A percentile compares a stretch with the other conserved stretches of the same genome.
phyloP scores from a whole-genome alignment of 2,113 vertebrate genomes.

The Phaethon lepturus region DNA sequence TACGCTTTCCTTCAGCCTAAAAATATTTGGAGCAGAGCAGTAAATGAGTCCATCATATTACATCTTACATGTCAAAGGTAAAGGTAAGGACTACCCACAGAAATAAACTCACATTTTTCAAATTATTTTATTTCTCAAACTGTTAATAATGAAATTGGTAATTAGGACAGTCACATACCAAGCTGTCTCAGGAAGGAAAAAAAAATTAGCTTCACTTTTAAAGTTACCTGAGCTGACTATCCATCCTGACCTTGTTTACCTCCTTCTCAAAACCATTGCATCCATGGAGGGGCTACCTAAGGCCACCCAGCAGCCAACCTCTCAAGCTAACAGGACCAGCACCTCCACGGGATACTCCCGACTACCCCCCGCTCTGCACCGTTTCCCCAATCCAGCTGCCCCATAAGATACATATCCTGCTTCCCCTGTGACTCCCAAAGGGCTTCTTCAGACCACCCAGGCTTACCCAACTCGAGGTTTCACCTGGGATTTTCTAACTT shows the following conservation, averaged over 20 bases:
- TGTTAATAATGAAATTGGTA: background rate
- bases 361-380: background rate
- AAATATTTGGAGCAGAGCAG: background rate
- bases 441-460: background rate
- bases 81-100: background rate
- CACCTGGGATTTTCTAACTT: background rate
- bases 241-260: background rate
- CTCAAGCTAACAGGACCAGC: background rate
- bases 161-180: background rate
- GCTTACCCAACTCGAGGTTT: background rate
- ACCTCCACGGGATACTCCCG: accelerated
- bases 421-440: accelerated
- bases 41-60: background rate
- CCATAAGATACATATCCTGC: accelerated
- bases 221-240: background rate
- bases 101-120: background rate
- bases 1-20: background rate
- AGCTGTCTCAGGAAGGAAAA: accelerated
- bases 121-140: background rate
- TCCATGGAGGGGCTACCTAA: background rate
- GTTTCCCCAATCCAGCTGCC: accelerated
- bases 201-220: accelerated
- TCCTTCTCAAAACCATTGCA: background rate
- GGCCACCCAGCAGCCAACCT: background rate
- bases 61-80: accelerated